A percentile compares a stretch with the other conserved stretches of the same genome.
phyloP scores from a whole-genome alignment of 1,140 invertebrate genomes.

The Drosophila mayri region DNA sequence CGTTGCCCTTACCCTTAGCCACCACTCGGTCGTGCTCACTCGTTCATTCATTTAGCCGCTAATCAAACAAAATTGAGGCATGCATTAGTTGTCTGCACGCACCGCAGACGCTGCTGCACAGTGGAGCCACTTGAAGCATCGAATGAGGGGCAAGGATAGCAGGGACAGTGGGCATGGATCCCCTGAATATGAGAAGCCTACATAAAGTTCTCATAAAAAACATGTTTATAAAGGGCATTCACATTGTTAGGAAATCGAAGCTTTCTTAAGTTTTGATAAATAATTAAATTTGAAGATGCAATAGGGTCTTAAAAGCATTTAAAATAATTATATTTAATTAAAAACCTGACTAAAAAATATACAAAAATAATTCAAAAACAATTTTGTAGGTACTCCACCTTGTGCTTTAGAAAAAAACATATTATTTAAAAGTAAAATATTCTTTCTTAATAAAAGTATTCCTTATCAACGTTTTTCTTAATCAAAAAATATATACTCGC shows the following conservation, averaged over 20 bases:
- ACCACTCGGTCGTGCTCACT: slow-evolving; percentile 33
- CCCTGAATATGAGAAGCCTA: too few species aligned
- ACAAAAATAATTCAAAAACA: background rate
- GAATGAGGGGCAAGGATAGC: background rate
- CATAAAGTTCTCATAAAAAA: too few species aligned
- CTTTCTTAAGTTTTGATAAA: too few species aligned
- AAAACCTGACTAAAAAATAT: background rate
- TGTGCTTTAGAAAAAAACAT: too few species aligned
- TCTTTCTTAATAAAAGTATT: background rate
- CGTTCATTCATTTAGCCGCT: slow-evolving; percentile 66
- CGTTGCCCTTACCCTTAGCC: too few species aligned
- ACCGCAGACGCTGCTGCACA: slow-evolving; percentile 17
- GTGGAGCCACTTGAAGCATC: slow-evolving; percentile 16
- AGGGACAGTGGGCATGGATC: slow-evolving; percentile 23
- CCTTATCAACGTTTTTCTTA: background rate
- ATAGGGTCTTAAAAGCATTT: too few species aligned
- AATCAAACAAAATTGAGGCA: slow-evolving; percentile 68
- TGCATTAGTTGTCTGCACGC: slow-evolving; percentile 62
- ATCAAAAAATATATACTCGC: too few species aligned
- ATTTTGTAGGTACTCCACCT: background rate
- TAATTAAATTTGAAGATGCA: too few species aligned
- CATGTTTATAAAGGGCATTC: too few species aligned
- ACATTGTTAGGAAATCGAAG: too few species aligned
- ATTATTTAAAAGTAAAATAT: too few species aligned
- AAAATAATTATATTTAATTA: background rate